A percentile compares a stretch with the other conserved stretches of the same genome.
Evolutionary conservation across 2,888 invertebrate species (phyloP).

Genomic region (Cacoxenus indagator): DNA sequence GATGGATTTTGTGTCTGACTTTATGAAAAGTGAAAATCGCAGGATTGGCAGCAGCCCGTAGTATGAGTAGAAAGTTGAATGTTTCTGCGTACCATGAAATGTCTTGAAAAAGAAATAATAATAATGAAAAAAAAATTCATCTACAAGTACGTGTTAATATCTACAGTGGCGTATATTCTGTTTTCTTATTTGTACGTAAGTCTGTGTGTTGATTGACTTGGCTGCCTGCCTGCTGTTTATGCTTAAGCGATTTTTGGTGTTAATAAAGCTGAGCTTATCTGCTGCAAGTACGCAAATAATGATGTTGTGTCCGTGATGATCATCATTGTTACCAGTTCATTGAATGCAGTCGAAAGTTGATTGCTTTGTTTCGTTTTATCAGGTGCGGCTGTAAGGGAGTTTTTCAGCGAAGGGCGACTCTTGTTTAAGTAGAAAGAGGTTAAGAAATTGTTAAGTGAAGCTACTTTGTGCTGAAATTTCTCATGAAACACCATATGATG

Average conservation of each 20-base stretch:
- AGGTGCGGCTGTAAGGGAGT: not conserved
- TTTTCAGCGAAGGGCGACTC: not conserved
- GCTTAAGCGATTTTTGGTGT: constrained; percentile 9
- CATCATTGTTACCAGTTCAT: not conserved
- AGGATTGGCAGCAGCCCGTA: not conserved
- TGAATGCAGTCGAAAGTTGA: not conserved
- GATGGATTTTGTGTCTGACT: constrained; percentile 43
- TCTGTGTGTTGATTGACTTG: not conserved
- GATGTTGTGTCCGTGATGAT: not conserved
- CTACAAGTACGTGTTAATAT: constrained; percentile 20
- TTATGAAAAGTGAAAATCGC: constrained; percentile 61
- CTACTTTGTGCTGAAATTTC: no score
- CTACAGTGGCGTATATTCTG: not conserved
- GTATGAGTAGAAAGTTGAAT: constrained; percentile 53
- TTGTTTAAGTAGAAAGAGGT: no score
- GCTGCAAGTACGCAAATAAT: constrained; percentile 12
- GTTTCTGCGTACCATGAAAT: constrained; percentile 2
- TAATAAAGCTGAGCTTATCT: not conserved
- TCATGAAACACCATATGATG: no score
- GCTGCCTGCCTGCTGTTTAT: not conserved
- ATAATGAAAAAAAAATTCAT: not conserved
- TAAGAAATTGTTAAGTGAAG: no score
- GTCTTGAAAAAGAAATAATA: not conserved
- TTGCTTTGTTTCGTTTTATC: not conserved
- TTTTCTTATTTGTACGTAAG: not conserved